Conservation (phyloP, 2,888 invertebrate genomes). For the Anarsia innoxiella region DNA sequence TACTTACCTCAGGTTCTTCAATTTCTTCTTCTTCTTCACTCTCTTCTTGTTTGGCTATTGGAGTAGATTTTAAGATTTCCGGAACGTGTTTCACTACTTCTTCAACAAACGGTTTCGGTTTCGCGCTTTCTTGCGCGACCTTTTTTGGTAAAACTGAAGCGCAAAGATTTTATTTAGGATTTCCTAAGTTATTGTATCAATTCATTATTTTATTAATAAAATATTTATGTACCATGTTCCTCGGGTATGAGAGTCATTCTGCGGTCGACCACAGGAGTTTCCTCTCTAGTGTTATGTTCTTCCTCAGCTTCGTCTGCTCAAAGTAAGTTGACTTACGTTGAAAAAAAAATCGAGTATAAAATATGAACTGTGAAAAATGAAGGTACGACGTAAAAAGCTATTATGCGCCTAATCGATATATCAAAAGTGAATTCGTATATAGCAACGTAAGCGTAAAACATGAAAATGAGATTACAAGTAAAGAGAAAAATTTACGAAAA, state of each 20-base stretch:
- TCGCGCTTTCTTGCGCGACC: slow-evolving; percentile 23
- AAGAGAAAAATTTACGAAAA: too few relatives aligned
- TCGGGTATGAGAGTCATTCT: slow-evolving; percentile 61
- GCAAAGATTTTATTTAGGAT: slow-evolving; percentile 10
- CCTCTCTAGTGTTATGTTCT: slow-evolving; percentile 43
- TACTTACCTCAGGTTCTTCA: slow-evolving; percentile 25
- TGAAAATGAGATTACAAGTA: too few relatives aligned
- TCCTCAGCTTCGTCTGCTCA: slow-evolving; percentile 47
- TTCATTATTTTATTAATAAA: too few relatives aligned
- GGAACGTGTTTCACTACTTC: slow-evolving; percentile 27
- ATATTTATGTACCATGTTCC: slow-evolving; percentile 24
- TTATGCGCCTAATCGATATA: too few relatives aligned
- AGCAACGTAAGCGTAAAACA: too few relatives aligned
- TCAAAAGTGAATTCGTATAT: too few relatives aligned
- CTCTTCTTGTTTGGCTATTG: slow-evolving; percentile 32
- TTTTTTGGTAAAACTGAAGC: slow-evolving; percentile 30
- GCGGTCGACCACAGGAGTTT: slow-evolving; percentile 49
- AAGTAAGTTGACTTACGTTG: too few relatives aligned
- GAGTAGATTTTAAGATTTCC: slow-evolving; percentile 28
- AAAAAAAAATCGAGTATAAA: too few relatives aligned
- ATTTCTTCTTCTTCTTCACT: slow-evolving; percentile 38
- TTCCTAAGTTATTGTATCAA: slow-evolving; percentile 10
- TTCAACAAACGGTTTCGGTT: slow-evolving; percentile 27
- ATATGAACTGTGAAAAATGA: too few relatives aligned
- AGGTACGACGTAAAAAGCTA: too few relatives aligned